Evolutionary conservation across 2,113 vertebrate genomes (phyloP).

Genomic region (Sylvietta virens): DNA sequence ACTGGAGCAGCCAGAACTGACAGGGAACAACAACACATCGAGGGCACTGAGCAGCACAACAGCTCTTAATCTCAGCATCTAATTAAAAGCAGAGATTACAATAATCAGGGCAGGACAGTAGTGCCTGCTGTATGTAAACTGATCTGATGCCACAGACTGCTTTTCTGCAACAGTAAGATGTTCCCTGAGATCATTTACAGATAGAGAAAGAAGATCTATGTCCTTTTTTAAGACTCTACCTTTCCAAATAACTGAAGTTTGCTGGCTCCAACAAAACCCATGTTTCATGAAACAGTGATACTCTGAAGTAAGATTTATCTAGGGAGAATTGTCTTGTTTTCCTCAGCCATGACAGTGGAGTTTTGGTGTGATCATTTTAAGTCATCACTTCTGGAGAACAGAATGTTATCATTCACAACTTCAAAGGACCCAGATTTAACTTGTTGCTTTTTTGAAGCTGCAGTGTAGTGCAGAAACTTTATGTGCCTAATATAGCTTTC

Average conservation of each 20-base stretch:
- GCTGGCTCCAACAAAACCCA: background rate
- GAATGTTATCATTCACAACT: constrained; percentile 7
- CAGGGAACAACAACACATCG: background rate
- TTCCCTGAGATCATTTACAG: background rate
- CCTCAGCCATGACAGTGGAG: background rate
- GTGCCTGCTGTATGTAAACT: background rate
- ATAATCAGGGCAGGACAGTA: background rate
- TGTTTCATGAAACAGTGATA: background rate
- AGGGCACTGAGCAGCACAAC: background rate
- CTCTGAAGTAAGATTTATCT: background rate
- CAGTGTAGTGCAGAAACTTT: background rate
- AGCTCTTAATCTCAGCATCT: background rate
- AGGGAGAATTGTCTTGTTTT: background rate
- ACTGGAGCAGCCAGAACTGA: background rate
- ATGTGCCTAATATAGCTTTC: constrained; percentile 1
- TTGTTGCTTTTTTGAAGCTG: constrained; percentile 29
- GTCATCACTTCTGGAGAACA: background rate
- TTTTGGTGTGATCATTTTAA: background rate
- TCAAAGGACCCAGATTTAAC: constrained; percentile 18
- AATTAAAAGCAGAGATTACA: constrained; percentile 43
- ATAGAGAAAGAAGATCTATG: background rate
- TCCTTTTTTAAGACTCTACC: background rate
- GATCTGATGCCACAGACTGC: background rate
- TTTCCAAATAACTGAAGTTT: background rate
- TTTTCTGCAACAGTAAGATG: background rate